A percentile compares a stretch with the other conserved stretches of the same genome.
These are phyloP conservation scores for Prionailurus viverrinus DNA, from an alignment of 2,113 vertebrate species.

Conservation along the genomic window DNA sequence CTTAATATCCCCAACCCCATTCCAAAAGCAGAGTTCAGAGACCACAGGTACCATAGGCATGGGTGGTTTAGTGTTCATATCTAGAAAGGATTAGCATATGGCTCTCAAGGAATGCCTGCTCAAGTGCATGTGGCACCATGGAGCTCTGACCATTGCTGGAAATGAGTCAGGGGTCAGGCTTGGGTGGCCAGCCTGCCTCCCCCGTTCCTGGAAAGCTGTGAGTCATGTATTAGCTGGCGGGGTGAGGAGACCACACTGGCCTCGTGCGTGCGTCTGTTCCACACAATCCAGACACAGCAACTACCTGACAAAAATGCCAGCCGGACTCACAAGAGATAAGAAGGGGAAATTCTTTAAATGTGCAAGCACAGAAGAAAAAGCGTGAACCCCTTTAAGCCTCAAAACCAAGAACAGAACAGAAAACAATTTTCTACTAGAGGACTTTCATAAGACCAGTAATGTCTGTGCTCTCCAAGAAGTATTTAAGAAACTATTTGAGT, in stretches of 20 bases:
- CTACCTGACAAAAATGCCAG: background rate
- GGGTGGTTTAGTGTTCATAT: background rate
- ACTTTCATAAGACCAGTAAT: background rate
- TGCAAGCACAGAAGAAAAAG: slow-evolving; percentile 50
- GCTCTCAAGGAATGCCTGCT: background rate
- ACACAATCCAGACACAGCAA: background rate
- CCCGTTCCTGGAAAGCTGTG: slow-evolving; percentile 65
- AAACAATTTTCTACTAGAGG: background rate
- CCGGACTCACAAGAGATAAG: background rate
- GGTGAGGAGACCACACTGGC: background rate
- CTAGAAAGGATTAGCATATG: background rate
- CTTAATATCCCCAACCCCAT: background rate
- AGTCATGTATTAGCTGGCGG: slow-evolving; percentile 40
- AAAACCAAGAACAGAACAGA: background rate
- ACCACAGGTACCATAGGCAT: background rate
- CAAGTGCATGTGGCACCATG: background rate
- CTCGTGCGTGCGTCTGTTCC: background rate
- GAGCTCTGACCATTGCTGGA: slow-evolving; percentile 62
- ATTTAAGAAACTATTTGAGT: slow-evolving; percentile 25
- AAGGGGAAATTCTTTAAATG: background rate
- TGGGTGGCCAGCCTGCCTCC: slow-evolving; percentile 55
- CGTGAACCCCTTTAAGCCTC: background rate
- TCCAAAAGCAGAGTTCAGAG: background rate
- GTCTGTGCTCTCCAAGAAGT: background rate
- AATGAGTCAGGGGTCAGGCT: slow-evolving; percentile 73